phyloP scores from a whole-genome alignment of 2,113 vertebrate species.

The Poeciliopsis retropinna region DNA sequence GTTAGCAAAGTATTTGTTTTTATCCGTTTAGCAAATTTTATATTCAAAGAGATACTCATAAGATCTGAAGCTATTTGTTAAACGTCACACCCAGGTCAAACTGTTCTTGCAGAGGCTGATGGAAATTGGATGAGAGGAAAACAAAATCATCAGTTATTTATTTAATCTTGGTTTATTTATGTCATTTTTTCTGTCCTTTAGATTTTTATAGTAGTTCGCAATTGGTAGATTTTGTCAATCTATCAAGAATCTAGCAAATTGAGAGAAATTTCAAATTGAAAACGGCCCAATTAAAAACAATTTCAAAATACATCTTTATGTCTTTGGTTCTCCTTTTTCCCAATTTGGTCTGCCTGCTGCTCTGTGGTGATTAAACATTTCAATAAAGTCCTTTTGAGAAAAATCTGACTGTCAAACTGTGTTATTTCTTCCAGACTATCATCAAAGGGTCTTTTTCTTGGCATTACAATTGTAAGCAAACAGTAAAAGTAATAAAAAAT shows the following conservation, averaged over 20 bases:
- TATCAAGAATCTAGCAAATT: conserved; percentile 3
- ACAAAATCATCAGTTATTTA: conserved; percentile 70
- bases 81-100: conserved; percentile 13
- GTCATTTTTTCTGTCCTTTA: conserved; percentile 30
- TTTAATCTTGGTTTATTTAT: conserved; percentile 69
- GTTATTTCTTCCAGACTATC: background rate
- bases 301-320: conserved; percentile 21
- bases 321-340: conserved; percentile 61
- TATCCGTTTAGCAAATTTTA: background rate
- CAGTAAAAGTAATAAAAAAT: background rate
- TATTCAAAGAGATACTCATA: conserved; percentile 36
- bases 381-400: conserved; percentile 67
- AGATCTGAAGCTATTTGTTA: background rate
- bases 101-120: conserved; percentile 33
- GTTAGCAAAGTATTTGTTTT: conserved; percentile 12
- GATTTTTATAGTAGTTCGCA: conserved; percentile 34
- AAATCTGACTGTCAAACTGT: background rate
- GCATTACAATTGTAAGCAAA: background rate
- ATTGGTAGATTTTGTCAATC: conserved; percentile 5
- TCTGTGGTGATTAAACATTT: conserved; percentile 39
- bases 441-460: background rate
- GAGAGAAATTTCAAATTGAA: conserved; percentile 18
- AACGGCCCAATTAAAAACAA: conserved; percentile 14
- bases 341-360: conserved; percentile 45
- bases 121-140: conserved; percentile 60